Conservation (phyloP, 2,113 vertebrate genomes). For the Tachuris rubrigastra region DNA sequence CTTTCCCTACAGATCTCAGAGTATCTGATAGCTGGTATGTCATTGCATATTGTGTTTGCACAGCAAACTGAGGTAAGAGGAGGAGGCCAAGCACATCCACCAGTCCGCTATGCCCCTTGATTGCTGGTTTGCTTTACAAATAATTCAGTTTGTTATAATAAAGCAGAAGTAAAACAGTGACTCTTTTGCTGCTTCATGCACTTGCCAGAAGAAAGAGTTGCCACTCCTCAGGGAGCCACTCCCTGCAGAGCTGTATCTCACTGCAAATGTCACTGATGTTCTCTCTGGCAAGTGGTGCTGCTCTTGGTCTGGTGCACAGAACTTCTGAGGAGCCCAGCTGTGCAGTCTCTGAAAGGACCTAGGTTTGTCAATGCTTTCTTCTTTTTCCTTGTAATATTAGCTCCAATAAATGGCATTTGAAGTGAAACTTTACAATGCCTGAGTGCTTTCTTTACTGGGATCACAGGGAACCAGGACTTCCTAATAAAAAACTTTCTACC, state of each 20-base stretch:
- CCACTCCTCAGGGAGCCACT: background rate
- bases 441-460: background rate
- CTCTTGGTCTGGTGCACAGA: background rate
- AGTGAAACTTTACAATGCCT: background rate
- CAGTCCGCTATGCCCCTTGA: background rate
- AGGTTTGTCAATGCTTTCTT: background rate
- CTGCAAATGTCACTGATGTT: background rate
- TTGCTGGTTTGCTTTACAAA: background rate
- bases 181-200: background rate
- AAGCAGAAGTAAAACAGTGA: background rate
- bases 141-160: background rate
- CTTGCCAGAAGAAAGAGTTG: background rate
- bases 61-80: background rate
- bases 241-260: background rate
- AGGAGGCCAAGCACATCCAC: background rate
- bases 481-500: background rate
- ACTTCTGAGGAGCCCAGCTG: background rate
- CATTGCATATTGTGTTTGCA: background rate
- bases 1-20: background rate
- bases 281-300: background rate
- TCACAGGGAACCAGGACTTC: background rate
- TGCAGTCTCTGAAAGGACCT: background rate
- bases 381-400: background rate
- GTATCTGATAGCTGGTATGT: background rate
- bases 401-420: background rate